Percentiles rank a stretch among this genome's conserved stretches.
Evolutionary conservation across 2,797 vertebrate species (phyloP).

Genomic region (Acrossocheilus fasciatus): DNA sequence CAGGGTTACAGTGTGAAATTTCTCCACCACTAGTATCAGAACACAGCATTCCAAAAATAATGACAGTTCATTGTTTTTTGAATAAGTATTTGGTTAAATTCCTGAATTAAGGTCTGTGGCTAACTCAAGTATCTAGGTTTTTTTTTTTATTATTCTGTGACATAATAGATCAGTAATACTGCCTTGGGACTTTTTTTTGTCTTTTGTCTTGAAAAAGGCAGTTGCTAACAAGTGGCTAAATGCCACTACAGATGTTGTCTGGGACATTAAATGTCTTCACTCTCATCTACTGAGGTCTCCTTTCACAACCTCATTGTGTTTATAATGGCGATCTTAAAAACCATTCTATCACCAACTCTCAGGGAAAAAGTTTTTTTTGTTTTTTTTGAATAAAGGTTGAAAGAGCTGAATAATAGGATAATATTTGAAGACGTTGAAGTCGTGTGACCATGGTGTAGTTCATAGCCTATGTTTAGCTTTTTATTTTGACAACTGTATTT

Average conservation of each 20-base stretch:
- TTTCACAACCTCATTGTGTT: background rate
- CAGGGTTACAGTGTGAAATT: background rate
- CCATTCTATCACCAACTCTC: too few species aligned
- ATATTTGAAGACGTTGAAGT: background rate
- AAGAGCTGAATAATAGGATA: background rate
- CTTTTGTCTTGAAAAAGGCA: background rate
- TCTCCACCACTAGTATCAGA: background rate
- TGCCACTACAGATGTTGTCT: background rate
- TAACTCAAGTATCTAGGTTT: background rate
- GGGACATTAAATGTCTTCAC: background rate
- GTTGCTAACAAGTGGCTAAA: background rate
- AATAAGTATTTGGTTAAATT: background rate
- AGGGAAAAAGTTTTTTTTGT: too few species aligned
- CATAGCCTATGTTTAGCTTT: background rate
- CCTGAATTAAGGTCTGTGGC: background rate
- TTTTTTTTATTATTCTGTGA: background rate
- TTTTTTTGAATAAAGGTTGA: background rate
- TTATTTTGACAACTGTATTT: background rate
- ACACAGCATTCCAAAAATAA: background rate
- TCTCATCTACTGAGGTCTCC: background rate
- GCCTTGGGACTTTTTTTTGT: background rate
- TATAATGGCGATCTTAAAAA: background rate
- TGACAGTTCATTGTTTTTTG: background rate
- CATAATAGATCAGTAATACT: background rate
- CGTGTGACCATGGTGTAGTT: background rate